These are phyloP conservation scores for Pogonocichla stellata DNA, from an alignment of 2,113 vertebrate species.

Conservation along the genomic window DNA sequence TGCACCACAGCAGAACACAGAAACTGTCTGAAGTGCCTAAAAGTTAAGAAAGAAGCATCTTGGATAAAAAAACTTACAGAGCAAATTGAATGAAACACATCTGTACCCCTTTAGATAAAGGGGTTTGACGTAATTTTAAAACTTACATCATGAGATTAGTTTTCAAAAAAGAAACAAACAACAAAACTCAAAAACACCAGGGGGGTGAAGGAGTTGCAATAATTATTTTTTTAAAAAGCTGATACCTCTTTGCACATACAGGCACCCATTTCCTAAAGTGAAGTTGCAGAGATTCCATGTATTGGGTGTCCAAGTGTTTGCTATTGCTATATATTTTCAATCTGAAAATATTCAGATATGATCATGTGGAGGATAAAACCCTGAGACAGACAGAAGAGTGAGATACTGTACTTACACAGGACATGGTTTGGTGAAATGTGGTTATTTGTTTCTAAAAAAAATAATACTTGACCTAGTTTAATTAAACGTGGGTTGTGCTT, in stretches of 20 bases:
- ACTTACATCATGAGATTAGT: background rate
- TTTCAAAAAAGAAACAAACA: background rate
- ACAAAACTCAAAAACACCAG: background rate
- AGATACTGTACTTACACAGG: background rate
- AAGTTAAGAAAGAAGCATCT: background rate
- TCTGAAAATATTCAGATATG: background rate
- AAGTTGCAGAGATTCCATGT: background rate
- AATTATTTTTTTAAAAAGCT: background rate
- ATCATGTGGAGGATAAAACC: background rate
- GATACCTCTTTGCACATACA: background rate
- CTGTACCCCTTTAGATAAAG: background rate
- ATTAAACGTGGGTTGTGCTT: slow-evolving; percentile 60
- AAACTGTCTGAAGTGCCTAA: background rate
- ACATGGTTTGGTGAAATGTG: slow-evolving; percentile 22
- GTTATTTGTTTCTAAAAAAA: slow-evolving; percentile 44
- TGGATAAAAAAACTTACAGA: background rate
- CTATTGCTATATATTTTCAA: background rate
- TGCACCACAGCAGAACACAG: background rate
- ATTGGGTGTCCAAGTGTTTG: background rate
- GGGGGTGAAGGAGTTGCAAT: background rate
- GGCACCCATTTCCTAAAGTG: background rate
- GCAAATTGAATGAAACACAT: background rate
- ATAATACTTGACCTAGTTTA: slow-evolving; percentile 71
- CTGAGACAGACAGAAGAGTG: background rate
- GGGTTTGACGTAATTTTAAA: background rate